Evolutionary conservation across 1,140 invertebrate species (phyloP), one percentile per base, ranked within the genome.

Genomic region (Saccostrea cuccullata): DNA sequence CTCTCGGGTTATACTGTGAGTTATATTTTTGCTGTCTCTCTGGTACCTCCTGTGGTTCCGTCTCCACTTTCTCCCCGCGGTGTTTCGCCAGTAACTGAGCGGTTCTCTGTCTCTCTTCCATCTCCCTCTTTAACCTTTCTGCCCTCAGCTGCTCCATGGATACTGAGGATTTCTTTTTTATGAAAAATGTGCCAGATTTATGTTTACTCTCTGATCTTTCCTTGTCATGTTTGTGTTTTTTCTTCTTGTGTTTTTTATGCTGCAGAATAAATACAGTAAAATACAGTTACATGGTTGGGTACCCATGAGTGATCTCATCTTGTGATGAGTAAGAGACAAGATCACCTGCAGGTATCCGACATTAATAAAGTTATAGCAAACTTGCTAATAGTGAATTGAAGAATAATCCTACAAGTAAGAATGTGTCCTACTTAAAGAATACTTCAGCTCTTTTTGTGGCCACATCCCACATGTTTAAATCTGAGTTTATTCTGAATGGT

Each of bases 1-100:
- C n/a, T n/a, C n/a, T n/a, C n/a, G 98, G 98, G 95, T 98, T 98
- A 94, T 98, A 99, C 95, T 98, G 98, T 11, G 97, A 98, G 96
- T 98, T 98, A 94, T 99, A 99, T 95, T 97, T 97, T 92, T 97
- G 96, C 91, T 96, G 96, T 4, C 96, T 94, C 56, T 94, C 93
- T 84, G 89, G 91, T n/a, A 86, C 87, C 83, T 67, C 89, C 64
- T 87, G 88, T 64, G 90, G 86, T 23, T 92, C 87, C 6, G 86
- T 86, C 70, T 90, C 85, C 55, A 82, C 89, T 89, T 96, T 94
- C n/a, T 96, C 96, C 93, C 95, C 95, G 1, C 97, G 89, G 56
- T 85, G 86, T 94, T 96, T 96, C 13, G 96, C 96, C 64, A 99
- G 94, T 47, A 98, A 95, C 87, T 95, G 94, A 92, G 97, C 96